These are phyloP conservation scores for Ctenopoma kingsleyae DNA, from an alignment of 2,797 vertebrate species.

Conservation along the genomic window DNA sequence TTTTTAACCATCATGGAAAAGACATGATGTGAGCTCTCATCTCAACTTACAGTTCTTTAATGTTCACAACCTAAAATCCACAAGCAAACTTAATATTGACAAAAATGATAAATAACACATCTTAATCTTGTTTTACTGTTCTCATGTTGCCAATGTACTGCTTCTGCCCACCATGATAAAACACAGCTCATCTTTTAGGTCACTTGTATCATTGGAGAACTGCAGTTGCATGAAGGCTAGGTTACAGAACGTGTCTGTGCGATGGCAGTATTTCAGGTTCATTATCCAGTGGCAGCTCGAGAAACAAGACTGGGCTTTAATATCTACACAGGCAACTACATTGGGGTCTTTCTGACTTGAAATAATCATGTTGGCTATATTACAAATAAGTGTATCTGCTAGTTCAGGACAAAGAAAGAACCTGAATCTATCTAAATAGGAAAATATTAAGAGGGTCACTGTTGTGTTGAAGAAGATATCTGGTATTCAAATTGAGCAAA, in stretches of 20 bases:
- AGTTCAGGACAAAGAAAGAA: background rate
- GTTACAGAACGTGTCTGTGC: conserved; percentile 52
- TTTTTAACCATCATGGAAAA: background rate
- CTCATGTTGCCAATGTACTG: background rate
- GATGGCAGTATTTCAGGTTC: conserved; percentile 47
- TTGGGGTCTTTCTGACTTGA: conserved; percentile 1
- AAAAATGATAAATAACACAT: conserved; percentile 5
- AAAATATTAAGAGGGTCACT: background rate
- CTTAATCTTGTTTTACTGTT: background rate
- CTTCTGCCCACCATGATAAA: background rate
- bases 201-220: conserved; percentile 47
- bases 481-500: conserved; percentile 19
- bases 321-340: conserved; percentile 9
- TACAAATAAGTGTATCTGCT: background rate
- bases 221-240: conserved; percentile 18
- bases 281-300: conserved; percentile 47
- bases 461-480: background rate
- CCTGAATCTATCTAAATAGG: background rate
- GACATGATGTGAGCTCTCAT: too few relatives aligned
- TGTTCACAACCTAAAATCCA: background rate
- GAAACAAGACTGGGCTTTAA: conserved; percentile 23
- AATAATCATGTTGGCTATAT: conserved; percentile 7
- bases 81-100: background rate
- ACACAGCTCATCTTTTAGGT: conserved; percentile 36
- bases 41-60: background rate